Conservation (phyloP, 1,140 invertebrate species). For the Trachelipus rathkii region DNA sequence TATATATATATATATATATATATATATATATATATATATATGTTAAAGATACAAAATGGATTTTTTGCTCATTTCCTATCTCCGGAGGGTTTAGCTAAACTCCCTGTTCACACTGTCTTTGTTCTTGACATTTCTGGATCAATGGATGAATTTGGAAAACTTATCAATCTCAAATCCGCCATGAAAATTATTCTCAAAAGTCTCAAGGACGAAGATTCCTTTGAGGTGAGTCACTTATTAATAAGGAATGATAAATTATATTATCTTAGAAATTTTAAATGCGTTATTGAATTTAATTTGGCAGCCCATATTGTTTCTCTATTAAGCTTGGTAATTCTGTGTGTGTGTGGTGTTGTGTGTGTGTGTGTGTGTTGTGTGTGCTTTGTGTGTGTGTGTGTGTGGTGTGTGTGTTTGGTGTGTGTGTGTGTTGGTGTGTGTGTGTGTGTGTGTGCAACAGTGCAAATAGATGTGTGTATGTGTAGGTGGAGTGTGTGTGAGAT, state of each 20-base stretch:
- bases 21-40: neutral
- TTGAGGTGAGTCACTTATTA: conserved; percentile 53
- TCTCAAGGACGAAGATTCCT: conserved; percentile 60
- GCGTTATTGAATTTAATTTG: neutral
- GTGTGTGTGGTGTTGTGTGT: too few species aligned
- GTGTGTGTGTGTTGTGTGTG: too few species aligned
- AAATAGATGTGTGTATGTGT: too few species aligned
- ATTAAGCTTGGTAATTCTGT: too few species aligned
- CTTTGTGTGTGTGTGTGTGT: too few species aligned
- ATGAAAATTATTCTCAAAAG: conserved; percentile 63
- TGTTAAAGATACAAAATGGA: conserved; percentile 61
- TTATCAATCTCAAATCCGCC: conserved; percentile 63
- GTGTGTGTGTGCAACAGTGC: too few species aligned
- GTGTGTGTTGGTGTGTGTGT: too few species aligned
- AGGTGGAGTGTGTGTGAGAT: too few species aligned
- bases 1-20: neutral
- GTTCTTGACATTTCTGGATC: conserved; percentile 67
- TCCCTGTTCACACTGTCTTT: conserved; percentile 67
- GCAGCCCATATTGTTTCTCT: neutral
- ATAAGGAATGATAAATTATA: neutral
- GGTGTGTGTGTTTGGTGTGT: too few species aligned
- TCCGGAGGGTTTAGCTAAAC: conserved; percentile 57
- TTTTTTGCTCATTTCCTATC: conserved; percentile 75
- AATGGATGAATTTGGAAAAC: conserved; percentile 61
- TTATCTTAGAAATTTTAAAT: neutral